Evolutionary conservation across 2,113 vertebrate species (phyloP).

Genomic region (Dasyurus viverrinus): DNA sequence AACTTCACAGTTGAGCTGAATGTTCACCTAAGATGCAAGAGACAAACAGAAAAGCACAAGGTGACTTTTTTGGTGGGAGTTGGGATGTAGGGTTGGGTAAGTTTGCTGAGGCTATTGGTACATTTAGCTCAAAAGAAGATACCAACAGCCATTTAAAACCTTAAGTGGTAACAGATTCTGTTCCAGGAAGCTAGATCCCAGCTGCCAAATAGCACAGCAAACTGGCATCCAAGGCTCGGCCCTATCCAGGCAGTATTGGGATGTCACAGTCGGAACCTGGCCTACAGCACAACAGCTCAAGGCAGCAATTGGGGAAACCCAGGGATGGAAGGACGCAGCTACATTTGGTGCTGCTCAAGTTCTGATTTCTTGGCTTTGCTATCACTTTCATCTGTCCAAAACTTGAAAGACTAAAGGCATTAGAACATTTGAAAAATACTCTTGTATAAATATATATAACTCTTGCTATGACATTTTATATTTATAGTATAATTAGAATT

Average conservation of each 20-base stretch:
- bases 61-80: background rate
- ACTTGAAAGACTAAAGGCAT: background rate
- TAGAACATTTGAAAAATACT: slow-evolving; percentile 67
- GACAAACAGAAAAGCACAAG: slow-evolving; percentile 47
- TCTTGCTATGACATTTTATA: slow-evolving; percentile 71
- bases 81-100: background rate
- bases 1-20: slow-evolving; percentile 78
- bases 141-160: background rate
- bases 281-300: slow-evolving; percentile 21
- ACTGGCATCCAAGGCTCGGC: background rate
- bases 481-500: slow-evolving; percentile 47
- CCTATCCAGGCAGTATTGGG: background rate
- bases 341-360: background rate
- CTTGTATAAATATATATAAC: slow-evolving; percentile 78
- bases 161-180: background rate
- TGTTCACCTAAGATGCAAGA: slow-evolving; percentile 47
- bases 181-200: background rate
- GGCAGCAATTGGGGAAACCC: slow-evolving; percentile 12
- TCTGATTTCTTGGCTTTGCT: background rate
- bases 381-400: background rate
- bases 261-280: background rate
- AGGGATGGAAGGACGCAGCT: background rate
- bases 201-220: background rate
- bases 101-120: background rate
- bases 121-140: background rate